A percentile compares a stretch with the other conserved stretches of the same genome.
Conservation (phyloP, 2,797 vertebrate species). For the Lagocephalus sceleratus region DNA sequence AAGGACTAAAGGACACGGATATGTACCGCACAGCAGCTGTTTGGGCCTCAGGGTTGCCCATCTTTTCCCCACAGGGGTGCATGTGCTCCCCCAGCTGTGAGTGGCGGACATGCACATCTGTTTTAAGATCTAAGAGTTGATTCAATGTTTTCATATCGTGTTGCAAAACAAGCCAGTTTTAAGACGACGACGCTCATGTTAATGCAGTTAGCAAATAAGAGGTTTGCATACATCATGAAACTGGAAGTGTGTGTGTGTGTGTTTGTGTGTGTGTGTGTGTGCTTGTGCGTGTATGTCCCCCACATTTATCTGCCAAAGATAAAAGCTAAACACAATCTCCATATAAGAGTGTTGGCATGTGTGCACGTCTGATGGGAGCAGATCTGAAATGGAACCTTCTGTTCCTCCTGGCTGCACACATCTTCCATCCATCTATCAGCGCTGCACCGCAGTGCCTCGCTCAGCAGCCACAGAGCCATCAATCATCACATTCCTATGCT, state of each 20-base stretch:
- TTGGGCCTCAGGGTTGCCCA: conserved; percentile 16
- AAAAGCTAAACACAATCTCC: conserved; percentile 61
- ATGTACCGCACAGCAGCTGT: conserved; percentile 36
- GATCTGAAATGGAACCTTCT: conserved; percentile 68
- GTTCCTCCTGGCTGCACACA: conserved; percentile 64
- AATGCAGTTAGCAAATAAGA: background rate
- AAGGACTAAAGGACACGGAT: conserved; percentile 3
- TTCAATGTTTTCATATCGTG: no score
- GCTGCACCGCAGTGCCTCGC: conserved; percentile 23
- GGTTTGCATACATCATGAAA: background rate
- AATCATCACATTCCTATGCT: conserved; percentile 57
- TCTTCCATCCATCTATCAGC: conserved; percentile 55
- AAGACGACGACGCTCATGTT: no score
- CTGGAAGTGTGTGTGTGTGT: background rate
- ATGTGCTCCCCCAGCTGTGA: no score
- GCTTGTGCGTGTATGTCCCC: conserved; percentile 3
- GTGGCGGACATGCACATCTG: conserved; percentile 37
- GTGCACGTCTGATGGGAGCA: conserved; percentile 43
- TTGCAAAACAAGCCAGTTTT: no score
- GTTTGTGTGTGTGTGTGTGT: conserved; percentile 10
- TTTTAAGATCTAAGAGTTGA: background rate
- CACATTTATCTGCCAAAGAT: conserved; percentile 35
- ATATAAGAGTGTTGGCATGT: conserved; percentile 48
- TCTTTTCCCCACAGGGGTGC: no score
- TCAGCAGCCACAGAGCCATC: conserved; percentile 46